Evolutionary conservation across 2,797 vertebrate species (phyloP), one percentile per base, ranked within the genome.

Genomic region (Falco biarmicus): DNA sequence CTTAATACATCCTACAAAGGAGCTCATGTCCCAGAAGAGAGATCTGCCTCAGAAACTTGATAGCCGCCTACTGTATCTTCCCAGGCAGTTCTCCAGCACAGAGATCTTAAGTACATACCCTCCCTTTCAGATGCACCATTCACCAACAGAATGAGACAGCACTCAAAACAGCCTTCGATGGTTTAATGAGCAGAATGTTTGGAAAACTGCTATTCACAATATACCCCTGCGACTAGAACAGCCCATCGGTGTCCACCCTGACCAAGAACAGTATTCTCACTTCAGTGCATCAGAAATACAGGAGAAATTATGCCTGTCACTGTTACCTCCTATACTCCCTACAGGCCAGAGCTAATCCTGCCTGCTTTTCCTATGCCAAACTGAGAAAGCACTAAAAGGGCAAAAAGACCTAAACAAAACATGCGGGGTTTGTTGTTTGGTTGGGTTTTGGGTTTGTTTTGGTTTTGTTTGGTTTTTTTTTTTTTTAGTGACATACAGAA

Each of bases 231-330:
- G 28, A 28, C n/a, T 76, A 12, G 7, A 6, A 20, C 13, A 73
- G 53, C 13, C 56, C 63, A 17, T 0, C 0, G 29, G 54, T 8
- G n/a, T 56, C 53, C 12, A 5, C 56, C 45, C 65, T 45, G 37
- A 43, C 12, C 39, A 28, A 22, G 54, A 41, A 28, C n/a, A 64
- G 34, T 15, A 41, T 57, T 14, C 51, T 18, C 26, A 61, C 8
- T 68, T 48, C 1, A 57, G 19, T 15, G 31, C 45, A 2, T 19
- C 37, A 71, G 37, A 69, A 86, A 39, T 11, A 7, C 11, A 29
- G 32, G 7, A 50, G 65, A 76, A 59, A 47, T 22, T 11, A 15
- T 3, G 8, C 5, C 28, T 28, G 37, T 9, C 11, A 9, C 21
- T 51, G 47, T 4, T 41, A 56, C 17, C 56, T 69, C 51, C 66